Base-by-base conservation (phyloP, 2,113 vertebrate genomes). In the Brachyhypopomus gauderio region DNA sequence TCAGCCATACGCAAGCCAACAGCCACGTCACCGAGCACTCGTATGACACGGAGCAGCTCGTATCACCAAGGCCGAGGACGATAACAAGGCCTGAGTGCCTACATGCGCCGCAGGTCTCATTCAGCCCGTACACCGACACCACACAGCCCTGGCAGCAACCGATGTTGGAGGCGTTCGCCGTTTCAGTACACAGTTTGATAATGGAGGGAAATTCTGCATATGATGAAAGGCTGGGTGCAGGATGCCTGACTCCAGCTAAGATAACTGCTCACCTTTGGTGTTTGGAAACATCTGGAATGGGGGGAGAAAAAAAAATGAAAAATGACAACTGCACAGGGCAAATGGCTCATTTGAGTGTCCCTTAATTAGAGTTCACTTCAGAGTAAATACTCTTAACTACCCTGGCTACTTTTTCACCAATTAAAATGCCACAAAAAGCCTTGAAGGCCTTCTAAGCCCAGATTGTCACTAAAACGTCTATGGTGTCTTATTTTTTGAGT, bases 11-110 rank as follows among this genome's bases (percentile, higher is more conserved):
- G 23, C 67, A 87, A 90, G 88, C 87, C 90, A 90, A 91, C 91
- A 90, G 89, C 91, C 90, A 89, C 86, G 84, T 90, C 90, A 90
- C 82, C 81, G 80, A 82, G 72, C 86, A 81, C 88, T 88, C 85
- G 85, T 84, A 85, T 82, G 75, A 78, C 82, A 82, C 83, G 67
- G 70, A 84, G 79, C 82, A 78, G 5, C 86, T 84, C 86, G 86
- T 79, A 83, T 77, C 72, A 72, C 77, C 36, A n/a, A 7, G 60
- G 62, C 22, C 34, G 11, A 27, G 30, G 60, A 73, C 48, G 70
- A n/a, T 60, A 79, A 79, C 59, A 85, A 77, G 71, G 58, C 69
- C 41, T 72, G 56, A 27, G 4, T 36, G 69, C 63, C 74, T 74
- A 34, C 69, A 70, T 58, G 41, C 22, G 2, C 73, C 22, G 60